Percentiles rank a stretch among this genome's conserved stretches.
These are phyloP conservation scores for Arremon brunneinucha DNA, from an alignment of 2,797 vertebrate species.

Conservation along the genomic window DNA sequence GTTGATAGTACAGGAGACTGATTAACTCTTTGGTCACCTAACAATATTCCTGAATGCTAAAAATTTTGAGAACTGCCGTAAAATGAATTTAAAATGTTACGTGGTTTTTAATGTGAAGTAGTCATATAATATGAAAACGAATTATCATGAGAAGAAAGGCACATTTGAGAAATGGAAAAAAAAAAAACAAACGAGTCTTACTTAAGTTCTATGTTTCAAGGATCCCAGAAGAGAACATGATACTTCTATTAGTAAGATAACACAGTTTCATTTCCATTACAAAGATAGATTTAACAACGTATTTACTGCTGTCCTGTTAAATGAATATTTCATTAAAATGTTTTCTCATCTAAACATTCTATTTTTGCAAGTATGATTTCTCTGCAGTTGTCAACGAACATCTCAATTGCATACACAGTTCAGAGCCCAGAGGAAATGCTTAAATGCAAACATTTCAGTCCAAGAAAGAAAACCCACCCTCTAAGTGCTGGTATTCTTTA, in stretches of 20 bases:
- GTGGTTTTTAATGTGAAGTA: neutral
- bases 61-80: neutral
- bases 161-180: neutral
- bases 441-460: neutral
- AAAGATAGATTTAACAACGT: neutral
- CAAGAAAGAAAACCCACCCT: neutral
- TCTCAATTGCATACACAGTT: neutral
- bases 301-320: neutral
- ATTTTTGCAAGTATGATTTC: neutral
- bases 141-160: neutral
- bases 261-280: neutral
- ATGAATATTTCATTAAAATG: neutral
- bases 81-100: neutral
- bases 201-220: neutral
- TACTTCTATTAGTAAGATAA: neutral
- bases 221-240: neutral
- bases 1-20: neutral
- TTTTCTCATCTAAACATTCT: neutral
- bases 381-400: neutral
- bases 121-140: neutral
- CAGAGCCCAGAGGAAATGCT: neutral
- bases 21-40: neutral
- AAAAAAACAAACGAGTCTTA: rapidly evolving
- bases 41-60: neutral
- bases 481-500: neutral